phyloP scores from a whole-genome alignment of 2,797 vertebrate species.

The Cossypha polioptera region DNA sequence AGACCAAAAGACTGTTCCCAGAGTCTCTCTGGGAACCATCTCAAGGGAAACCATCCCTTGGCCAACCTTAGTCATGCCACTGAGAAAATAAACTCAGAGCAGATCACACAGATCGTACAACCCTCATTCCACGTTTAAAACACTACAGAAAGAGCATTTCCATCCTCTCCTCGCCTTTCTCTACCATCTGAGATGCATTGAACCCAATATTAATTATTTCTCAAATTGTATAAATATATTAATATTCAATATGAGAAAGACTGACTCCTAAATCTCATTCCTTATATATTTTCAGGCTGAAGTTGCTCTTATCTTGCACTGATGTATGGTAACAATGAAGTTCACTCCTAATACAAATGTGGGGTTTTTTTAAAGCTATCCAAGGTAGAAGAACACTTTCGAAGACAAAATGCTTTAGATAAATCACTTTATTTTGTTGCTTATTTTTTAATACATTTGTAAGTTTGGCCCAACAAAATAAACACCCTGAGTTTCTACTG shows the following conservation, averaged over 20 bases:
- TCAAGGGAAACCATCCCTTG: background rate
- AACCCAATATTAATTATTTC: background rate
- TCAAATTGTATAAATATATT: background rate
- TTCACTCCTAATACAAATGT: background rate
- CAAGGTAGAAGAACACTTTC: background rate
- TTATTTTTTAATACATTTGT: background rate
- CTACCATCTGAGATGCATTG: background rate
- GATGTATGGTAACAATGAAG: background rate
- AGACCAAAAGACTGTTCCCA: background rate
- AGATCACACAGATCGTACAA: background rate
- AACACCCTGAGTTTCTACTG: background rate
- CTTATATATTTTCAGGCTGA: background rate
- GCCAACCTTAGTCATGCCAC: background rate
- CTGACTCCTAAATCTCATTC: background rate
- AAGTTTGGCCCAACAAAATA: background rate
- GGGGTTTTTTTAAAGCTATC: background rate
- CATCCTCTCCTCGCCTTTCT: background rate
- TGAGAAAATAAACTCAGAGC: background rate
- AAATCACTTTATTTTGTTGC: background rate
- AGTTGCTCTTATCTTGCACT: background rate
- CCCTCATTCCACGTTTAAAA: background rate
- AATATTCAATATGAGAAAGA: background rate
- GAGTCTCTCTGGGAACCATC: background rate
- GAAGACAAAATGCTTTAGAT: background rate
- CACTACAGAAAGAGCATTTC: background rate